Percentiles rank a stretch among this genome's conserved stretches.
Evolutionary conservation across 2,888 invertebrate genomes (phyloP).

Genomic region (Cantharis lateralis): DNA sequence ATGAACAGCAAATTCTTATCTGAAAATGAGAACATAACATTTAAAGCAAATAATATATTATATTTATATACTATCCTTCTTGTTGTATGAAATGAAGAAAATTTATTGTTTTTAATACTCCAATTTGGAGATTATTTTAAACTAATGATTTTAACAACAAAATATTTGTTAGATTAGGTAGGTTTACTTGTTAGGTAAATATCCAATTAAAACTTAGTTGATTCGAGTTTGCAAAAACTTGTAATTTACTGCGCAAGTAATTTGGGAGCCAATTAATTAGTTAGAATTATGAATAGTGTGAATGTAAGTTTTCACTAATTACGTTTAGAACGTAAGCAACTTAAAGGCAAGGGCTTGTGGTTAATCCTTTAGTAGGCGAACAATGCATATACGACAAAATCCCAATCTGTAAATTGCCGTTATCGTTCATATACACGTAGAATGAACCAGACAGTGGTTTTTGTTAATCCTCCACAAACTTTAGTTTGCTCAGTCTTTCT

Average conservation of each 20-base stretch:
- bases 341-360: conserved; percentile 17
- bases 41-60: no score
- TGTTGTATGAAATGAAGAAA: neutral
- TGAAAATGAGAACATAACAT: no score
- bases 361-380: conserved; percentile 13
- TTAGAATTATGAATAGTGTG: conserved; percentile 11
- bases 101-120: neutral
- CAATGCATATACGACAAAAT: conserved; percentile 18
- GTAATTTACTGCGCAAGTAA: neutral
- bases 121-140: neutral
- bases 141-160: neutral
- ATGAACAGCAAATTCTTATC: no score
- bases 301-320: conserved; percentile 18
- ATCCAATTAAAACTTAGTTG: conserved; percentile 13
- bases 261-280: conserved; percentile 19
- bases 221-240: conserved; percentile 3
- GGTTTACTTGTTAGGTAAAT: neutral
- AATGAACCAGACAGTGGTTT: conserved; percentile 17
- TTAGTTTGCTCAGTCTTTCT: conserved; percentile 5
- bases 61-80: no score
- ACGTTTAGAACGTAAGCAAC: conserved; percentile 14
- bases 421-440: conserved; percentile 26
- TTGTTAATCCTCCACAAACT: conserved; percentile 14
- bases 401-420: conserved; percentile 26
- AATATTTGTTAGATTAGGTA: neutral